Evolutionary conservation across 2,113 vertebrate species (phyloP), one percentile per base, ranked within the genome.

Genomic region (Falco punctatus): DNA sequence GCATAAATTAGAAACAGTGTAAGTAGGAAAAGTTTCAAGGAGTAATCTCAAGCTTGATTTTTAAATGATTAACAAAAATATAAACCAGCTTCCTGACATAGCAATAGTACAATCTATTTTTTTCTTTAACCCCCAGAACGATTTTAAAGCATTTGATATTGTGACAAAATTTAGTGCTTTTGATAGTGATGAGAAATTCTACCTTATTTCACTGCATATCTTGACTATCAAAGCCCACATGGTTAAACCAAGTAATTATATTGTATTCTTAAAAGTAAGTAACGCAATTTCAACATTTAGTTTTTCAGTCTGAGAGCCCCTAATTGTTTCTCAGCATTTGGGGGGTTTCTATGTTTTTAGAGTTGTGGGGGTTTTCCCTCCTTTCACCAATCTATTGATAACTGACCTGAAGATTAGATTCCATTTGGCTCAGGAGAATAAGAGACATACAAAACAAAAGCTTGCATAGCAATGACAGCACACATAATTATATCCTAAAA

Each of bases 351-450:
- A 5, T 21, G 20, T 9, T 24, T 86, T 73, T 18, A 59, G 32
- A n/a, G 19, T 16, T 30, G 14, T 66, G 30, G 10, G 12, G 13
- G 23, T 61, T 42, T 54, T 22, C 1, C 10, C 5, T 1, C 4
- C 11, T 3, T 19, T 6, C 9, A 5, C 35, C 8, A 38, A 3
- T 54, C n/a, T 59, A 40, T 5, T 67, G 71, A 42, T 62, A 62
- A 85, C 13, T 15, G 17, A 49, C 30, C 33, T 57, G 72, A 44
- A 88, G 57, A 30, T 55, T 59, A 44, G n/a, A 35, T 49, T 66
- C 28, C 18, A 17, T 69, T 81, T 64, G 49, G 44, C n/a, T 88
- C n/a, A 73, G 70, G 38, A 32, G 11, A 92, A 65, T 0, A 78
- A 22, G 21, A 88, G 26, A 59, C 28, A n/a, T 17, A 44, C 6